Evolutionary conservation across 2,113 vertebrate genomes (phyloP), one percentile per base, ranked within the genome.

Genomic region (Pipa parva): DNA sequence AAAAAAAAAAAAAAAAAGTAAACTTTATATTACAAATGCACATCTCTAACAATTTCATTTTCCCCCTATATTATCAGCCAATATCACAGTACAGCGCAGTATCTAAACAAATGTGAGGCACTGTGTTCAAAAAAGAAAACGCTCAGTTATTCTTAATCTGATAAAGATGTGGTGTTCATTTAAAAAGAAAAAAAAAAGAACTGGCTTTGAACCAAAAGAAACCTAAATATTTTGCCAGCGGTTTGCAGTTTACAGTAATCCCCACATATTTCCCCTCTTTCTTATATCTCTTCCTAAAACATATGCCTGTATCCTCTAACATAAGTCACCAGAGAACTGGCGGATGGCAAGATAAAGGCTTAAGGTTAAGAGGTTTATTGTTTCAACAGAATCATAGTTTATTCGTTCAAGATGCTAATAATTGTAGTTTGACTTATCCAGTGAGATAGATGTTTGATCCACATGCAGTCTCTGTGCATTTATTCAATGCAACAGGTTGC

Each of bases 131-230:
- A 87, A 88, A 84, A 81, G 72, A 63, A 42, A 77, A 73, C 69
- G n/a, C n/a, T n/a, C n/a, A 83, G 75, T 85, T 84, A 74, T 81
- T 59, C 78, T 83, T 87, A 82, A 90, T 76, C 81, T 85, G 85
- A 83, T 84, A 90, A 88, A 89, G 81, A 89, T 85, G 80, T 89
- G 85, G 81, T 82, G 84, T 88, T 87, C 81, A 82, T 87, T 88
- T 88, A 78, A 78, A 81, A 28, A 86, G 85, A 77, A 72, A 85
- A 86, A 60, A 57, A 39, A 1, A 18, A 18, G 1, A 29, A 77
- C 78, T 87, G 86, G 84, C 84, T 77, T 49, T 7, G 25, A 75
- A 82, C 84, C 88, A 89, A 74, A 24, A 63, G 76, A 76, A 83
- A 82, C 51, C 73, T 79, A 71, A 77, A 83, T 79, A 78, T 78